phyloP scores from a whole-genome alignment of 2,888 invertebrate genomes.

The Agapetus fuscipes region DNA sequence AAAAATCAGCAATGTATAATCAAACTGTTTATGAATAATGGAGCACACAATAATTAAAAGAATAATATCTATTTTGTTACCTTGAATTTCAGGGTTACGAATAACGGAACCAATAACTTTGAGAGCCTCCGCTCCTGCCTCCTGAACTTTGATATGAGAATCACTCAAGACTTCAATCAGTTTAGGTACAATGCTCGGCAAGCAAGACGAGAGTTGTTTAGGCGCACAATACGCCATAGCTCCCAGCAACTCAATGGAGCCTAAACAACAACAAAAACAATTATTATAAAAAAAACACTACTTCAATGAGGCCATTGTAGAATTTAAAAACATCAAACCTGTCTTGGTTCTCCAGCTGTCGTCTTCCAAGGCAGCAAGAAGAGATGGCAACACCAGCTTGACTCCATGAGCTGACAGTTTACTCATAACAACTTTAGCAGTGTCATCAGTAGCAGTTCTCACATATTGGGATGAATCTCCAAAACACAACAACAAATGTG shows the following conservation, averaged over 20 bases:
- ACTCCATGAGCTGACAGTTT: slow-evolving; percentile 95
- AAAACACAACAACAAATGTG: slow-evolving; percentile 88
- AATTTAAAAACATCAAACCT: slow-evolving; percentile 42
- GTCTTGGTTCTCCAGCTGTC: slow-evolving; percentile 99
- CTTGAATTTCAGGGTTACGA: slow-evolving; percentile 95
- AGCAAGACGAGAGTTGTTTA: slow-evolving; percentile 93
- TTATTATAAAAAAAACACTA: slow-evolving; percentile 1
- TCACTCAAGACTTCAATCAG: slow-evolving; percentile 94
- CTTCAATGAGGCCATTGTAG: neutral
- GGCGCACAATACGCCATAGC: slow-evolving; percentile 99
- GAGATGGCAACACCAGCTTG: slow-evolving; percentile 89
- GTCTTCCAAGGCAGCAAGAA: slow-evolving; percentile 88
- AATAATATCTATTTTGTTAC: slow-evolving; percentile 29
- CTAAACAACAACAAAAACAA: slow-evolving; percentile 38
- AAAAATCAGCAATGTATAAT: neutral
- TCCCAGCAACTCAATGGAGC: slow-evolving; percentile 90
- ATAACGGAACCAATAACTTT: slow-evolving; percentile 97
- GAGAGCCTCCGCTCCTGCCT: slow-evolving; percentile 92
- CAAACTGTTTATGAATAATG: neutral
- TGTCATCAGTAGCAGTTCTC: slow-evolving; percentile 91
- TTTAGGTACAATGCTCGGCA: slow-evolving; percentile 97
- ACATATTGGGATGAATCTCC: slow-evolving; percentile 95
- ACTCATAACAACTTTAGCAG: slow-evolving; percentile 91
- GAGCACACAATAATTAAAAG: neutral
- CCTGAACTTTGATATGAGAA: slow-evolving; percentile 94